Evolutionary conservation across 1,140 invertebrate genomes (phyloP).

Genomic region (Stegodyphus mimosarum): DNA sequence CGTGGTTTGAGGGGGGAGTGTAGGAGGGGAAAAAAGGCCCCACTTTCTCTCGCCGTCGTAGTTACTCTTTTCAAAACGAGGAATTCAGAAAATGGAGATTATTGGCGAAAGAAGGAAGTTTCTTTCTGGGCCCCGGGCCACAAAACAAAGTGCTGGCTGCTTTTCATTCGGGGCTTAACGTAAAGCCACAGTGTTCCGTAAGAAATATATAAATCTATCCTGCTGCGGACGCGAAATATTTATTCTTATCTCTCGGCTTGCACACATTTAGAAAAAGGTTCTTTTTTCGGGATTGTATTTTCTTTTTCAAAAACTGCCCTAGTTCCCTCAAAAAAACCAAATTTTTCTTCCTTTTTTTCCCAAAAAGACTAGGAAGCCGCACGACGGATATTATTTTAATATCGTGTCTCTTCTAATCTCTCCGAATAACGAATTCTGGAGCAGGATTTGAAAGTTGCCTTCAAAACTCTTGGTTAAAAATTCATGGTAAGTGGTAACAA

Average conservation of each 20-base stretch:
- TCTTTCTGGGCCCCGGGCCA: conserved; percentile 27
- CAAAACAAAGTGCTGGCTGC: conserved; percentile 35
- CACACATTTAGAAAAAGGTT: conserved; percentile 43
- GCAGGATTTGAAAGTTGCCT: no score
- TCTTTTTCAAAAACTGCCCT: background rate
- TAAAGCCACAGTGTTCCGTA: conserved; percentile 11
- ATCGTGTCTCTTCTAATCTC: background rate
- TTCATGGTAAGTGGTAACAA: no score
- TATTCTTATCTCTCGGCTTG: conserved; percentile 42
- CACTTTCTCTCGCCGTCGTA: background rate
- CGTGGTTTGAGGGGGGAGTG: background rate
- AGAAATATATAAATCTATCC: conserved; percentile 9
- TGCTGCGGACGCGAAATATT: conserved; percentile 29
- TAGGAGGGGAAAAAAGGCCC: background rate
- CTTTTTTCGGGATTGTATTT: background rate
- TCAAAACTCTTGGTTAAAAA: no score
- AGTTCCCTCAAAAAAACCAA: background rate
- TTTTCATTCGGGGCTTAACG: conserved; percentile 49
- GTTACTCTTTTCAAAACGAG: background rate
- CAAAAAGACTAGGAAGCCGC: background rate
- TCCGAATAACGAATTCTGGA: background rate
- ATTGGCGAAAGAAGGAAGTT: conserved; percentile 28
- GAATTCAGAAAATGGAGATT: conserved; percentile 46
- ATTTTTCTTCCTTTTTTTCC: no score
- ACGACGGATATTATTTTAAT: conserved; percentile 5